Evolutionary conservation across 2,888 invertebrate species (phyloP), one percentile per base, ranked within the genome.

Genomic region (Nipponacmea schrenckii): DNA sequence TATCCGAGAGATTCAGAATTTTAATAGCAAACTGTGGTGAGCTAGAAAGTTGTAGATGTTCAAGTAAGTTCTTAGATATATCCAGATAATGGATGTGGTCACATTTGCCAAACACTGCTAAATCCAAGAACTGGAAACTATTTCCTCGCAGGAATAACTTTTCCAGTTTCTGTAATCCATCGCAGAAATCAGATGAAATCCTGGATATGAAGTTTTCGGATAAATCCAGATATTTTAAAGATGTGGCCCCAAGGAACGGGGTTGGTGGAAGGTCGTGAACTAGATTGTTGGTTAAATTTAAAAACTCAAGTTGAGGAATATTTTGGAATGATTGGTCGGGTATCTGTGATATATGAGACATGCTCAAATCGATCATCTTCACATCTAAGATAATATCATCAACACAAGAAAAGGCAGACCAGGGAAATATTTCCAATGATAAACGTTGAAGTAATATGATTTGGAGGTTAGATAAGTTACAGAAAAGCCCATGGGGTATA

Each of bases 211-310:
- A 62, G 62, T 72, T 72, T 8, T 27, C 31, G 14, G 68, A 64
- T 10, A 68, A 44, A 17, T 48, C 50, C 27, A 72, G n/a, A 20
- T 68, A 48, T n/a, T 20, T 26, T 2, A 72, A 68, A 17, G 68
- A 68, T 15, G 44, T 17, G 7, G 71, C 71, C 10, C 68, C 68
- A 10, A 67, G 56, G 20, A 72, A 48, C 1, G 71, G 68, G n/a
- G 68, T 63, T 44, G 64, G 44, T 15, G 71, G 71, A 17, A 72
- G 64, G 14, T 8, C n/a, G 14, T 65, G 64, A 14, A 72, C 45
- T 20, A 64, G 27, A 45, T 72, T 72, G 56, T 64, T 46, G 4
- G 71, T 68, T 44, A 72, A 15, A 68, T 72, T 72, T 14, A 72
- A 46, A 17, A 72, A 72, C 15, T n/a, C 39, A 20, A 72, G 20